Base-by-base conservation (phyloP, 1,140 invertebrate species). In the Drosophila truncata region DNA sequence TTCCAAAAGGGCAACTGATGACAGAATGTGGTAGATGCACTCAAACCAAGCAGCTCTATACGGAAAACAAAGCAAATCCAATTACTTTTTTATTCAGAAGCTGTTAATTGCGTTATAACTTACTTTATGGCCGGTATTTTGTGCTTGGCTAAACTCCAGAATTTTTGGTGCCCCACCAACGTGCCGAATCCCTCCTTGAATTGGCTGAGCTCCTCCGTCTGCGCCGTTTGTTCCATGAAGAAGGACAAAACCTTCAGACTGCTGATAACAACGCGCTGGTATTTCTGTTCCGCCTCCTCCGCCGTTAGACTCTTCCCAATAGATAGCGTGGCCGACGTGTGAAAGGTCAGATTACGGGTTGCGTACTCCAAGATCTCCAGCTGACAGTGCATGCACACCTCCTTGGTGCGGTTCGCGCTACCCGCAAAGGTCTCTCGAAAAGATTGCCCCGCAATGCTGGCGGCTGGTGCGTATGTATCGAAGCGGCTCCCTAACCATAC, bases 401-500 rank as follows among this genome's bases (percentile, higher is more conserved):
- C 95, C 14, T 94, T 92, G 39, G 96, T 92, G 92, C 97, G 97
- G 13, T 94, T 94, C 11, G 93, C 77, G 35, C 58, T 71, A 4
- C 42, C 62, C 50, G 96, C 95, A 93, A 98, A 98, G 11, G 96
- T 95, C 46, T 94, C 94, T 92, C 95, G 72, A 75, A 96, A 97
- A n/a, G 96, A 94, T 78, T 94, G 93, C 20, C 88, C 93, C 20
- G 97, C 97, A 69, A 95, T 95, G 71, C 94, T 95, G 7, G 97
- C 96, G 18, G 96, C 96, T 4, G 96, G 96, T 13, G 96, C 94
- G 93, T 97, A 97, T 9, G 95, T 95, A 84, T 98, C 98, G 93
- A 95, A 96, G 84, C 97, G 96, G 20, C 96, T 95, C 6, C 96
- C 94, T 72, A 98, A 94, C 96, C 96, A 97, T 20, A 94, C 93